phyloP scores from a whole-genome alignment of 1,140 invertebrate genomes.

The Bombus sylvicola region DNA sequence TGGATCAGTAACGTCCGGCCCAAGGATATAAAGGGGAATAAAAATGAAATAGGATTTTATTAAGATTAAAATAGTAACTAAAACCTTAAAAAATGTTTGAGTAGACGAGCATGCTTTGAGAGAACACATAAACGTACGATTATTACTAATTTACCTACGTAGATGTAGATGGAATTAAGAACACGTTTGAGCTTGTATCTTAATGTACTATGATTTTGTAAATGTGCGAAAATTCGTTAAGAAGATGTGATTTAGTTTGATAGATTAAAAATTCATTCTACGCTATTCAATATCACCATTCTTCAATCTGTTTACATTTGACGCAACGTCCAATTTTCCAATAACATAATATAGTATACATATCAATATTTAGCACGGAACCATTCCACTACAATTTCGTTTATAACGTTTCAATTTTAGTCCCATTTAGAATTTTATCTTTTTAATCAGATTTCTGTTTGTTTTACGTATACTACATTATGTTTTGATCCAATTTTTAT shows the following conservation, averaged over 20 bases:
- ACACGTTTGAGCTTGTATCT: neutral
- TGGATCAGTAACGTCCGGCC: neutral
- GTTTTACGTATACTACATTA: neutral
- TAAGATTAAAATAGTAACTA: neutral
- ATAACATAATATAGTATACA: neutral
- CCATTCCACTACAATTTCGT: neutral
- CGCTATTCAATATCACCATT: neutral
- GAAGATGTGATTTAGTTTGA: neutral
- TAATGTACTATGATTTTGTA: neutral
- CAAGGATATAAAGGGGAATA: neutral
- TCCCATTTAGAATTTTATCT: neutral
- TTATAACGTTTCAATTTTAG: neutral
- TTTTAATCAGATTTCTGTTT: neutral
- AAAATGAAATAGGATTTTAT: neutral
- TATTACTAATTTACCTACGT: too few relatives aligned
- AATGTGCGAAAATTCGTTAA: neutral
- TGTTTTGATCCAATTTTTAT: neutral
- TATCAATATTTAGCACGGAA: neutral
- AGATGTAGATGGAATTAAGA: neutral
- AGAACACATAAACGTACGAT: too few relatives aligned
- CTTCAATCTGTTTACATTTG: neutral
- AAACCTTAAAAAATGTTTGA: neutral
- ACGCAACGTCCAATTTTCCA: neutral
- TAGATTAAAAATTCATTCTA: neutral
- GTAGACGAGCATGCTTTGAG: neutral